A percentile compares a stretch with the other conserved stretches of the same genome.
phyloP scores from a whole-genome alignment of 2,797 vertebrate species.

The Glyptemys insculpta region DNA sequence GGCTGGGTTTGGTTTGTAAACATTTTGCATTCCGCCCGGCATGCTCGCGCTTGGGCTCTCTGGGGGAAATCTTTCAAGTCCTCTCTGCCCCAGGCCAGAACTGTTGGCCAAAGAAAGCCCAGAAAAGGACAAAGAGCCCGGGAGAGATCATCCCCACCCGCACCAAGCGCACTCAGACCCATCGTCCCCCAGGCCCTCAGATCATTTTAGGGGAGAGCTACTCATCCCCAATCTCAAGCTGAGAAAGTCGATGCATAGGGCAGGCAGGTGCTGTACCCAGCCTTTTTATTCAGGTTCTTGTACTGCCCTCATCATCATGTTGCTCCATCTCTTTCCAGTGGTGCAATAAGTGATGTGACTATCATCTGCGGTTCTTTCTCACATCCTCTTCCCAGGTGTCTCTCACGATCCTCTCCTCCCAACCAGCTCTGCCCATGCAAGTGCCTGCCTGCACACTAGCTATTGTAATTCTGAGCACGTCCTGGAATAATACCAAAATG shows the following conservation, averaged over 20 bases:
- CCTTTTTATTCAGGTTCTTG: neutral
- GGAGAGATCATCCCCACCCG: neutral
- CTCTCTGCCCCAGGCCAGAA: neutral
- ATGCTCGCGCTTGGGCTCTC: neutral
- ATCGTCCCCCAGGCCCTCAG: neutral
- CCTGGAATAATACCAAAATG: neutral
- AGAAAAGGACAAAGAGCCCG: neutral
- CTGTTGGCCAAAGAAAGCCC: neutral
- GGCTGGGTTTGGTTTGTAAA: neutral
- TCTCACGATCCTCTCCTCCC: too few relatives aligned
- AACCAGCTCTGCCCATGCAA: neutral
- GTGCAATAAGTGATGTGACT: neutral
- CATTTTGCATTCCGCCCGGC: neutral
- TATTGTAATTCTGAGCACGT: neutral
- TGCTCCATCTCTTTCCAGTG: neutral
- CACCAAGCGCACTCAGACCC: neutral
- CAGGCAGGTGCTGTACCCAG: neutral
- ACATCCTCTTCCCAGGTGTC: neutral
- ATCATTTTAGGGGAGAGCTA: neutral
- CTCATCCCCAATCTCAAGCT: neutral
- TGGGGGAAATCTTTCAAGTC: neutral
- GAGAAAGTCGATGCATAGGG: too few relatives aligned
- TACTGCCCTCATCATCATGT: neutral
- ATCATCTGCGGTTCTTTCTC: neutral
- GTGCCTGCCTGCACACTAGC: neutral